A percentile compares a stretch with the other conserved stretches of the same genome.
phyloP scores from a whole-genome alignment of 1,140 invertebrate genomes.

The Papilio polyxenes region DNA sequence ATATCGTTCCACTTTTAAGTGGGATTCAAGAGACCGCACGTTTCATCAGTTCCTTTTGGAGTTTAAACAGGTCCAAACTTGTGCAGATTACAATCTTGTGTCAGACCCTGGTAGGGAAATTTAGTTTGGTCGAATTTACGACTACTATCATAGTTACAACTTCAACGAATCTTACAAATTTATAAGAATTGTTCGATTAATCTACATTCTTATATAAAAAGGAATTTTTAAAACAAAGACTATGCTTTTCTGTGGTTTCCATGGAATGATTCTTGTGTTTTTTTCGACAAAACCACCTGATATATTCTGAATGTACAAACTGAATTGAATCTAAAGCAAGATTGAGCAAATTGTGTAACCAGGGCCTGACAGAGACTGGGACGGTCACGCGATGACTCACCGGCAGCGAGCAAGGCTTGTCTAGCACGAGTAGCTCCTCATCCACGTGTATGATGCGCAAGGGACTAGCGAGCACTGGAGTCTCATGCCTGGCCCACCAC shows the following conservation, averaged over 20 bases:
- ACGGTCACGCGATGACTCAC: slow-evolving; percentile 82
- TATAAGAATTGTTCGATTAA: neutral
- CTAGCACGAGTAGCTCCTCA: slow-evolving; percentile 91
- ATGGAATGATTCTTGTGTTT: neutral
- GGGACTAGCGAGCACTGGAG: slow-evolving; percentile 86
- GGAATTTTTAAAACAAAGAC: neutral
- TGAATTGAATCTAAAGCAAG: neutral
- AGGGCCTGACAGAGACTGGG: slow-evolving; percentile 58
- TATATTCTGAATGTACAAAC: neutral
- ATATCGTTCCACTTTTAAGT: slow-evolving; percentile 65
- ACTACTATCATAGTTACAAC: neutral
- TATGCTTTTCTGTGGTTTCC: neutral
- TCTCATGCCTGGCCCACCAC: slow-evolving; percentile 85
- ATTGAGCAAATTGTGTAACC: slow-evolving; percentile 20
- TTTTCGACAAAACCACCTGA: neutral
- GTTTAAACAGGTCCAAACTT: slow-evolving; percentile 65
- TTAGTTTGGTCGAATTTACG: slow-evolving; percentile 30
- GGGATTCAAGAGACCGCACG: slow-evolving; percentile 61
- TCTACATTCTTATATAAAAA: neutral
- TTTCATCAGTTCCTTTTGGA: slow-evolving; percentile 58
- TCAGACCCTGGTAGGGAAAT: slow-evolving; percentile 66
- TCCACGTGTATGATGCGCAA: slow-evolving; percentile 90
- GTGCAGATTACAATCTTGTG: slow-evolving; percentile 64
- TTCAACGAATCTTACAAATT: neutral
- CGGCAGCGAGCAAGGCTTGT: slow-evolving; percentile 95